phyloP scores from a whole-genome alignment of 2,797 vertebrate genomes.

The Falco concolor region DNA sequence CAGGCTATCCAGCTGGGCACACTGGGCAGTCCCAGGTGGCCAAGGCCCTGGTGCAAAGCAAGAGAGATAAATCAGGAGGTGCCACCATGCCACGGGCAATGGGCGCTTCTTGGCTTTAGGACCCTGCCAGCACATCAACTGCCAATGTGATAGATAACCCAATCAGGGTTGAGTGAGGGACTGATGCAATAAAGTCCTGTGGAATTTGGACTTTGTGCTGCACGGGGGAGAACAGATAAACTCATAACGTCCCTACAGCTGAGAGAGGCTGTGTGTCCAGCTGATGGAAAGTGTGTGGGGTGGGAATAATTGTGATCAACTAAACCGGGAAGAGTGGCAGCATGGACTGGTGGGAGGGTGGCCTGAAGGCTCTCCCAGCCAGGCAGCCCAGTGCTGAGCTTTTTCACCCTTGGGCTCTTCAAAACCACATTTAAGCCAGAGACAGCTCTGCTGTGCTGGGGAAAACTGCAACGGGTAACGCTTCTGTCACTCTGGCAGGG shows the following conservation, averaged over 20 bases:
- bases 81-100: background rate
- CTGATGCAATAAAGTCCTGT: background rate
- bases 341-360: background rate
- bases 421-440: background rate
- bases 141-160: background rate
- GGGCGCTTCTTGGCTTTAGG: background rate
- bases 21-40: background rate
- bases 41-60: background rate
- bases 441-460: background rate
- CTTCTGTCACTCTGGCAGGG: background rate
- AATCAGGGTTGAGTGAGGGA: background rate
- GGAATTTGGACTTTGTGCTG: background rate
- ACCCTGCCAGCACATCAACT: background rate
- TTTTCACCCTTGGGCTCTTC: background rate
- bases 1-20: background rate
- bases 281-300: background rate
- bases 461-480: rapidly evolving
- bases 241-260: background rate
- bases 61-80: background rate
- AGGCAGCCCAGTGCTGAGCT: background rate
- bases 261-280: background rate
- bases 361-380: background rate
- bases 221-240: background rate
- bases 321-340: background rate
- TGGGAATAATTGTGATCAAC: background rate